Evolutionary conservation across 2,888 invertebrate species (phyloP), one percentile per base, ranked within the genome.

Genomic region (Scelioninae gen. 1): DNA sequence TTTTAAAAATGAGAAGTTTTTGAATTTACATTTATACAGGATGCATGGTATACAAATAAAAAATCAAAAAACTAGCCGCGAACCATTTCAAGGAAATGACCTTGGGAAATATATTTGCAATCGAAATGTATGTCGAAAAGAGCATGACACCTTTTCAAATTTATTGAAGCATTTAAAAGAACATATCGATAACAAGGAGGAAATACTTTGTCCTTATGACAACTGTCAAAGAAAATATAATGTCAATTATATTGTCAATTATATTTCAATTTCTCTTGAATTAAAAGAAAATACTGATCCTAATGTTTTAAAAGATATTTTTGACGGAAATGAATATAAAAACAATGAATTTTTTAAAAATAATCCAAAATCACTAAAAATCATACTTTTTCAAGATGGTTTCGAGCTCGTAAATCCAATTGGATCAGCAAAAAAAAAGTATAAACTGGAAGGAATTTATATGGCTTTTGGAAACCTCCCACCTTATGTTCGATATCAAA

Each of bases 371-470:
- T 83, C 72, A 5, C 7, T 89, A 0, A 81, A 85, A 79, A 69
- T 88, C 11, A 87, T 89, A 55, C 53, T 90, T 13, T 89, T 86
- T 83, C 88, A 89, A 82, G 88, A 89, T 84, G 86, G 86, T 8
- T 88, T 89, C 76, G 88, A 89, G 78, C 15, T 87, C 43, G 88
- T 89, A 16, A 89, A 89, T 82, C 89, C 88, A 13, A 56, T 90
- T 13, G 89, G 89, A 10, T 81, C 87, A 1, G 83, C 88, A 7
- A 88, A 80, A 82, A 85, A 78, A 71, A 89, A 87, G 55, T 84
- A 90, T 62, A 89, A 89, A 86, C 49, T 90, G 23, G 53, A 87
- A 47, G 88, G 86, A 13, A 55, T 90, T 38, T 90, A 89, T 62
- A 85, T 88, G 84, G 80, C 74, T 13, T 23, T 89, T 6, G 88